Evolutionary conservation across 2,113 vertebrate genomes (phyloP), one percentile per base, ranked within the genome.

Genomic region (Lepisosteus oculatus): DNA sequence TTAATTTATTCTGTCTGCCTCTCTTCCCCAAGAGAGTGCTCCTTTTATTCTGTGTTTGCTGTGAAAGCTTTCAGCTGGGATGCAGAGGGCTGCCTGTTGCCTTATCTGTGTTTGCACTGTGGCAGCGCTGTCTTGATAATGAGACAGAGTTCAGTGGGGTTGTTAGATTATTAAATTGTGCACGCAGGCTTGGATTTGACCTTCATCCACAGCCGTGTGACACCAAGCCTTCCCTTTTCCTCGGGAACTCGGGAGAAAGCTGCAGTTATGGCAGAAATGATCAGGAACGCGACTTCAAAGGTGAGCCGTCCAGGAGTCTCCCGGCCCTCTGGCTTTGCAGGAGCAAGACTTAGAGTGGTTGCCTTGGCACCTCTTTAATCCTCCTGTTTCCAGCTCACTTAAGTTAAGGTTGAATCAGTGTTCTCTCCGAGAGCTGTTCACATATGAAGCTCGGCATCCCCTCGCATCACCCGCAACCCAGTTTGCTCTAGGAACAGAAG

Each of bases 81-180:
- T 13, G 29, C 3, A 11, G 55, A 57, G 55, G 29, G 29, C 29
- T 65, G 57, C 57, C 11, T n/a, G 57, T n/a, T 6, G 29, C 17
- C 62, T 65, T 65, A 43, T 65, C 62, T 65, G 29, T 65, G 62
- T 65, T 65, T 65, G 17, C 62, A 42, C 42, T 65, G 17, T 65
- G 62, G 62, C 55, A 69, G 55, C 41, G 3, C 51, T 61, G 56
- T 61, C 55, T 69, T 15, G 41, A 54, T 68, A 54, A 68, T 54
- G 68, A 59, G 54, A n/a, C 41, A 3, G 14, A n/a, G 68, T 43
- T 43, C 17, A 57, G 7, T n/a, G 17, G 55, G 29, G 51, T 47
- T 43, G 3, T 6, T 8, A 11, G n/a, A 43, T 42, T 65, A 65
- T 65, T 65, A 65, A 3, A 65, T 65, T 42, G n/a, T 13, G 42